Percentiles rank a stretch among this genome's conserved stretches.
These are phyloP conservation scores for Teleopsis dalmanni DNA, from an alignment of 1,140 invertebrate genomes.

Conservation along the genomic window DNA sequence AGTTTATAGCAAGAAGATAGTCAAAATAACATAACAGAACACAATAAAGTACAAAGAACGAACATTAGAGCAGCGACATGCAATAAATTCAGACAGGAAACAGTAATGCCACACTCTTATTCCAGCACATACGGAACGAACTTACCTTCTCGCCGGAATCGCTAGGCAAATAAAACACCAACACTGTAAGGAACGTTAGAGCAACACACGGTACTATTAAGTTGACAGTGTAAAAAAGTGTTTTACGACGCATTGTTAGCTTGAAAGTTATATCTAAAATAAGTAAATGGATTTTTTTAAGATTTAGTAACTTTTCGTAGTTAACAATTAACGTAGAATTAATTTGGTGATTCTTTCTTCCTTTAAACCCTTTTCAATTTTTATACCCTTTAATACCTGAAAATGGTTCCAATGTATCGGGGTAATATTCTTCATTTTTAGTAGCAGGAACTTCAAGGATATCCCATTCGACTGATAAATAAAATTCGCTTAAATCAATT, in stretches of 20 bases:
- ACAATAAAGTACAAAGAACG: no score
- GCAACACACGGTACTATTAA: constrained; percentile 85
- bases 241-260: constrained; percentile 87
- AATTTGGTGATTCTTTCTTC: no score
- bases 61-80: no score
- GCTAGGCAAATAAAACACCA: constrained; percentile 93
- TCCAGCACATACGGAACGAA: no score
- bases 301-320: neutral
- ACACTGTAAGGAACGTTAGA: constrained; percentile 85
- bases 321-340: no score
- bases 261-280: constrained; percentile 96
- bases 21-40: no score
- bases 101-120: no score
- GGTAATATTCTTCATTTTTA: constrained; percentile 88
- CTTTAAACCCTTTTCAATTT: neutral
- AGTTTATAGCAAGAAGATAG: no score
- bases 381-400: constrained; percentile 51
- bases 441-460: constrained; percentile 79
- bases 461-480: constrained; percentile 93
- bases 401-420: constrained; percentile 73
- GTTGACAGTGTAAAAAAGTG: constrained; percentile 87
- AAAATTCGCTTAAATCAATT: constrained; percentile 85
- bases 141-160: constrained; percentile 92
- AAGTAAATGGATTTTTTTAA: constrained; percentile 36
- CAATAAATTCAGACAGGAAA: no score